phyloP scores from a whole-genome alignment of 2,113 vertebrate species.

The Esox niger region DNA sequence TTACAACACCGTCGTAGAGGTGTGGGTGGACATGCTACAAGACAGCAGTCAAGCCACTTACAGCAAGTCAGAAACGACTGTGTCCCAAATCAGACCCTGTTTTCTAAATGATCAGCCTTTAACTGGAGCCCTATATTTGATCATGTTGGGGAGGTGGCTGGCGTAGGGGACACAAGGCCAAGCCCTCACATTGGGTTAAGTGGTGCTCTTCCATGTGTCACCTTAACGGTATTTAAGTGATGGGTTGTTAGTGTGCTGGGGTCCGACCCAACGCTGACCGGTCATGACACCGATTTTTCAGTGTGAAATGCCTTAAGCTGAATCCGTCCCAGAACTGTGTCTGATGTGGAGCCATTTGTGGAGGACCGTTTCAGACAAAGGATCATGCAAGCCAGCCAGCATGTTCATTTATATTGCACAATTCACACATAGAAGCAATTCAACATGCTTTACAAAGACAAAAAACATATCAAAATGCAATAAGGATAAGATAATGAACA shows the following conservation, averaged over 20 bases:
- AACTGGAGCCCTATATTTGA: slow-evolving; percentile 37
- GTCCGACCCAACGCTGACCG: slow-evolving; percentile 32
- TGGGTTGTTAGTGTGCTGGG: slow-evolving; percentile 38
- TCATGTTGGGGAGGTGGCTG: slow-evolving; percentile 10
- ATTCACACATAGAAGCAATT: too few species aligned
- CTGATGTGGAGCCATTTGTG: neutral
- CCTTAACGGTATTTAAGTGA: slow-evolving; percentile 39
- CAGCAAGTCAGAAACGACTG: too few species aligned
- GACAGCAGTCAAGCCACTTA: slow-evolving; percentile 35
- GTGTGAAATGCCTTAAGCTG: slow-evolving; percentile 17
- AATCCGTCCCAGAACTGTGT: neutral
- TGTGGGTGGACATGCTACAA: slow-evolving; percentile 28
- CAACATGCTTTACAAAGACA: too few species aligned
- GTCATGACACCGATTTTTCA: slow-evolving; percentile 46
- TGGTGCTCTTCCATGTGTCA: slow-evolving; percentile 40
- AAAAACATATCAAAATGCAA: too few species aligned
- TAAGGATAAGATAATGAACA: too few species aligned
- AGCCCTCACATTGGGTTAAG: slow-evolving; percentile 49
- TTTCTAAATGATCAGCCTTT: slow-evolving; percentile 41
- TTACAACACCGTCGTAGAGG: slow-evolving; percentile 25
- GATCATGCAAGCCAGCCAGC: neutral
- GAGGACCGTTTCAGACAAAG: neutral
- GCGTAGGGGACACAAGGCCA: slow-evolving; percentile 40
- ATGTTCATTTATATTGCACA: too few species aligned
- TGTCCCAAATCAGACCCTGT: too few species aligned